Base-by-base conservation (phyloP, 35 echinoderm and acorn worm genomes). In the Diadema setosum region DNA sequence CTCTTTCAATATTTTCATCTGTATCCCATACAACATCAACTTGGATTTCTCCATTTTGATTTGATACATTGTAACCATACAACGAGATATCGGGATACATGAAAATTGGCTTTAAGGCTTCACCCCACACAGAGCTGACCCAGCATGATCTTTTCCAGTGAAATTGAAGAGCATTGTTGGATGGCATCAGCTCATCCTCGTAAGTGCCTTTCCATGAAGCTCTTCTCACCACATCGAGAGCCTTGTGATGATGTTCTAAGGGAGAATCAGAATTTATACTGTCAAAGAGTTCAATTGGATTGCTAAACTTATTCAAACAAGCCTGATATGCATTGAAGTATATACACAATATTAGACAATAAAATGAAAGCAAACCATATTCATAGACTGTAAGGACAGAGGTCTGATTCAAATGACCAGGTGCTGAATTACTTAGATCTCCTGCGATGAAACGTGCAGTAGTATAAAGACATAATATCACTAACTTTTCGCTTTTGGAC, bases 181-280 rank as follows among this genome's bases (percentile, higher is more conserved):
- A 88, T 12, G 70, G 86, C 11, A 88, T 27, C 56, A 88, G 44
- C 45, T 74, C 25, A 88, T 88, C 70, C 61, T 88, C 73, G 63
- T 88, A 80, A 5, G 45, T n/a, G 2, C 73, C 86, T 39, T 80
- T 88, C 69, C 73, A 81, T 9, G 86, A 58, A 39, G 70, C 86
- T 24, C 81, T 80, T 3, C 86, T 26, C 15, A 88, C 61, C 8
- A 88, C 41, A 3, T 63, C 5, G 0, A 88, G 5, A 37, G 42
- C 55, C 44, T 88, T 36, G 15, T 5, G 9, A 80, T 88, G 86
- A 3, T 80, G 39, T 25, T 9, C 14, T 2, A 17, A 42, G 1
- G 42, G 29, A 31, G 63, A 18, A 17, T 5, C 2, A 2, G 46
- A 20, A 88, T 70, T 35, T 50, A 73, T 0, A 11, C 2, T 58